Evolutionary conservation across 2,113 vertebrate genomes (phyloP).

Genomic region (Poeciliopsis retropinna): DNA sequence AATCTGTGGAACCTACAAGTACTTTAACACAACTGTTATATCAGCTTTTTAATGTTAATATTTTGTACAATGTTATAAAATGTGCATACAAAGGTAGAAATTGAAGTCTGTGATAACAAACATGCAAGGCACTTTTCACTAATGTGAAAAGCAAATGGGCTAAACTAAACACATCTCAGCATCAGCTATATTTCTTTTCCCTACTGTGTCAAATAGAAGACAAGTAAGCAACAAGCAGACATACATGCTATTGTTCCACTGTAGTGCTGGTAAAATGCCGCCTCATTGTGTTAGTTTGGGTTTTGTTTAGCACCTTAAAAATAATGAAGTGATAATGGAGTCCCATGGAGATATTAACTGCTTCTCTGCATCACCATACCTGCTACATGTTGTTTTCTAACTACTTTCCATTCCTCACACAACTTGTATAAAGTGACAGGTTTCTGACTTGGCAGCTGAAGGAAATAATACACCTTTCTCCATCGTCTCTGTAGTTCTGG

Average conservation of each 20-base stretch:
- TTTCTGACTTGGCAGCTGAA: constrained; percentile 65
- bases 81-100: no score
- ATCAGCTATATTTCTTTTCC: no score
- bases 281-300: constrained; percentile 54
- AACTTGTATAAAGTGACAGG: constrained; percentile 32
- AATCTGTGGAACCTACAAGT: no score
- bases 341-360: constrained; percentile 19
- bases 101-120: no score
- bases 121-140: no score
- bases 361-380: constrained; percentile 31
- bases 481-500: constrained; percentile 45
- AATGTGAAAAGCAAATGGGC: no score
- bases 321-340: constrained; percentile 48
- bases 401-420: constrained; percentile 27
- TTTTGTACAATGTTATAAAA: no score
- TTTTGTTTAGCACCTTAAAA: constrained; percentile 45
- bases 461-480: constrained; percentile 65
- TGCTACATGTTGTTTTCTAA: neutral
- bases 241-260: constrained; percentile 3
- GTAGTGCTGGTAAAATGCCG: constrained; percentile 36
- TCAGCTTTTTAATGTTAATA: no score
- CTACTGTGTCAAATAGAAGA: no score
- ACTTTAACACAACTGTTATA: no score
- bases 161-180: no score
- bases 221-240: neutral